Percentiles rank a stretch among this genome's conserved stretches.
Evolutionary conservation across 1,140 invertebrate species (phyloP).

Genomic region (Drosophila ananassae): DNA sequence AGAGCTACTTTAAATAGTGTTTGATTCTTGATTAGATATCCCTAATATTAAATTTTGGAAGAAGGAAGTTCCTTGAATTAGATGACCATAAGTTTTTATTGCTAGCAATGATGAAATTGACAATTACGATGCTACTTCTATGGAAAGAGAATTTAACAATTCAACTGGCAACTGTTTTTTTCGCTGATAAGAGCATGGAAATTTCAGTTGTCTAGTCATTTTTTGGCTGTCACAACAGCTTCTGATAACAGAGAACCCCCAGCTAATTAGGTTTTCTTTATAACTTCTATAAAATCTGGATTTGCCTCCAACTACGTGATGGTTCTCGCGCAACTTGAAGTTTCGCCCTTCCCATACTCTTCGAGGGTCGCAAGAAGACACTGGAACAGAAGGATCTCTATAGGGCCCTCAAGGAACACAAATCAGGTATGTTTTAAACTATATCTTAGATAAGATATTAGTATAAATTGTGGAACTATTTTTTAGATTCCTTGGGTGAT

Average conservation of each 20-base stretch:
- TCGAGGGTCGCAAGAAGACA: slow-evolving; percentile 85
- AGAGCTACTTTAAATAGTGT: background rate
- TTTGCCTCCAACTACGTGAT: slow-evolving; percentile 23
- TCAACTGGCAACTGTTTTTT: slow-evolving; percentile 7
- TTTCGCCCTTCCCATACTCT: slow-evolving; percentile 85
- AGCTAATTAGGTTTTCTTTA: slow-evolving; percentile 42
- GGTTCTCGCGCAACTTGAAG: slow-evolving; percentile 49
- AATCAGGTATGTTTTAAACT: slow-evolving; percentile 84
- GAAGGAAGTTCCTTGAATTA: background rate
- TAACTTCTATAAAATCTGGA: slow-evolving; percentile 25
- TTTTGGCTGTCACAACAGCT: slow-evolving; percentile 29
- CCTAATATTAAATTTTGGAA: background rate
- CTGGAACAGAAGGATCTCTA: slow-evolving; percentile 86
- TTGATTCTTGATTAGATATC: background rate
- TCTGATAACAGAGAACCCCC: slow-evolving; percentile 18
- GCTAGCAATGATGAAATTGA: background rate
- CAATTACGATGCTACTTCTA: too few species aligned
- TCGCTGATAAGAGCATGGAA: slow-evolving; percentile 11
- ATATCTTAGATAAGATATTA: background rate
- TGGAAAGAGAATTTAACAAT: background rate
- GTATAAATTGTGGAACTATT: background rate
- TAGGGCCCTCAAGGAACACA: slow-evolving; percentile 85
- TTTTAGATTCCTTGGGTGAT: slow-evolving; percentile 63
- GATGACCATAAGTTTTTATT: too few species aligned
- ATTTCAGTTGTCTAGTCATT: slow-evolving; percentile 13